A percentile compares a stretch with the other conserved stretches of the same genome.
These are phyloP conservation scores for Clarias platycephalus DNA, from an alignment of 2,797 vertebrate species.

Conservation along the genomic window DNA sequence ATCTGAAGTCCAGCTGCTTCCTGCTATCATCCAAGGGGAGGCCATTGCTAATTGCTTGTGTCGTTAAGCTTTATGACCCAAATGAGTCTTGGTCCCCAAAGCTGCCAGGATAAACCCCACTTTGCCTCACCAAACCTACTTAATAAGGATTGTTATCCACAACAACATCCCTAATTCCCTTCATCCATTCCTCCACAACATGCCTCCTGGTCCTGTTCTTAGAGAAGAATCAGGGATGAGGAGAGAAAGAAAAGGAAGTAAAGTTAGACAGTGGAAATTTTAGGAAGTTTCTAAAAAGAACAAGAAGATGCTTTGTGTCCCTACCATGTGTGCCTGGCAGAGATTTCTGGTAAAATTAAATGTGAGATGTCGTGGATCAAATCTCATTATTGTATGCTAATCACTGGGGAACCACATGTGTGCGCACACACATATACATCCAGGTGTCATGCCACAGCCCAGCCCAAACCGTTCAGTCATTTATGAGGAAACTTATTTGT, in stretches of 20 bases:
- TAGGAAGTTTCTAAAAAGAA: background rate
- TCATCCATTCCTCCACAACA: conserved; percentile 36
- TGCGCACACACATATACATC: background rate
- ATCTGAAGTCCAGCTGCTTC: conserved; percentile 75
- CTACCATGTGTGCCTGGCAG: no score
- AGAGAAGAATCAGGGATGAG: conserved; percentile 1
- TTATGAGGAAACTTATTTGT: background rate
- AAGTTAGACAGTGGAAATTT: background rate
- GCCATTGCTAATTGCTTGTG: conserved; percentile 80
- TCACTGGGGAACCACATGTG: background rate
- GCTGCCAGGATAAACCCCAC: conserved; percentile 78
- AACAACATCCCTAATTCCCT: conserved; percentile 50
- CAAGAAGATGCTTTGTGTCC: background rate
- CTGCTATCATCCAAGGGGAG: conserved; percentile 68
- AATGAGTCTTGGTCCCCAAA: conserved; percentile 77
- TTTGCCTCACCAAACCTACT: conserved; percentile 82
- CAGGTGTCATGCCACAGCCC: background rate
- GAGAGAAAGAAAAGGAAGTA: background rate
- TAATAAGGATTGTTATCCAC: conserved; percentile 67
- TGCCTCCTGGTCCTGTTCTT: conserved; percentile 45
- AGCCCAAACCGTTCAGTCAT: background rate
- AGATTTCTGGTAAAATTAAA: conserved; percentile 4
- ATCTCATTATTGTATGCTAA: conserved; percentile 47
- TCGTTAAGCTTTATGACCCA: conserved; percentile 81
- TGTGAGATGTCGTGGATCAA: conserved; percentile 3